Conservation (phyloP, 2,888 invertebrate genomes). For the Acleris sparsana region DNA sequence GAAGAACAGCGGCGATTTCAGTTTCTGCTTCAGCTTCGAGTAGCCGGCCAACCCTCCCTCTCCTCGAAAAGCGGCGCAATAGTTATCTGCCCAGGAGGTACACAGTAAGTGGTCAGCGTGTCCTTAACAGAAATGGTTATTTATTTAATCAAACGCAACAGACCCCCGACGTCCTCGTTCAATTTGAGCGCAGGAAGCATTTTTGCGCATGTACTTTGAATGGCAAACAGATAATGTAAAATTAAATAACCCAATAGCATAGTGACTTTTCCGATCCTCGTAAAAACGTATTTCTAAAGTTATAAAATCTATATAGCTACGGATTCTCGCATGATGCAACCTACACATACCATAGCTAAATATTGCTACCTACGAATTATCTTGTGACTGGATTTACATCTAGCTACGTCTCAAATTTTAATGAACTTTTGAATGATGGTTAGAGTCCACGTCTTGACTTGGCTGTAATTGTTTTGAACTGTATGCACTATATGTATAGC, state of each 20-base stretch:
- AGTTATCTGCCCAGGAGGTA: neutral
- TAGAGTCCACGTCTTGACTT: no score
- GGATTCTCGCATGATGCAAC: no score
- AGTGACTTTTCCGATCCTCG: neutral
- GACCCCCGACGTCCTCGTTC: slow-evolving; percentile 6
- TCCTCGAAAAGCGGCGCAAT: neutral
- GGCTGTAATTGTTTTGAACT: no score
- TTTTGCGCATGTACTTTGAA: neutral
- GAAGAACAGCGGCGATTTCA: neutral
- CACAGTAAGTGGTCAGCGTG: neutral
- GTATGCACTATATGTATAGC: no score
- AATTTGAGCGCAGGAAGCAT: slow-evolving; percentile 2
- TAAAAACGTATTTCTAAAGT: neutral
- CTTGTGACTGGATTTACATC: no score
- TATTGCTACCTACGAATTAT: no score
- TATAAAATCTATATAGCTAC: no score
- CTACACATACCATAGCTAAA: no score
- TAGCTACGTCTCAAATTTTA: no score
- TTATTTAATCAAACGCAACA: neutral
- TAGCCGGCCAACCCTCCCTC: no score
- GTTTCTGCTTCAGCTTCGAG: neutral
- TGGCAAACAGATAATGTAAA: neutral
- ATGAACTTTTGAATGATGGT: no score
- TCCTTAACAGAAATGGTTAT: neutral
- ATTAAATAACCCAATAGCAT: slow-evolving; percentile 14